A percentile compares a stretch with the other conserved stretches of the same genome.
phyloP scores from a whole-genome alignment of 2,888 invertebrate genomes.

The Leptinotarsa haldemani region DNA sequence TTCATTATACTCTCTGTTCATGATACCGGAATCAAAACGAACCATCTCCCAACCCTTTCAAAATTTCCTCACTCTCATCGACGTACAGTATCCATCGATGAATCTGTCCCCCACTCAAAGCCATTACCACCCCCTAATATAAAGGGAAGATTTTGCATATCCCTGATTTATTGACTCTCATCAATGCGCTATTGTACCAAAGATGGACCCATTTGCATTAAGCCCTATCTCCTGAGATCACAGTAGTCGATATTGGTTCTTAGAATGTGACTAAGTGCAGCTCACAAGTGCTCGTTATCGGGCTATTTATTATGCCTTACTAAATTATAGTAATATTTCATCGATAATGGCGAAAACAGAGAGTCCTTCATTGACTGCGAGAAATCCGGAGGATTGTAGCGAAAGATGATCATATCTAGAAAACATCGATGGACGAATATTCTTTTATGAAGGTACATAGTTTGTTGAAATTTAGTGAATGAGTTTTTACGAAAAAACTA shows the following conservation, averaged over 20 bases:
- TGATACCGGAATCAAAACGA: too few species aligned
- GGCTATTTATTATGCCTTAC: conserved; percentile 56
- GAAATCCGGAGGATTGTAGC: conserved; percentile 7
- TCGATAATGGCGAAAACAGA: conserved; percentile 50
- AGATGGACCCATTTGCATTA: conserved; percentile 65
- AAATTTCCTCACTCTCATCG: neutral
- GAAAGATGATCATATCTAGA: neutral
- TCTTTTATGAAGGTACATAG: neutral
- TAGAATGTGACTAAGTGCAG: conserved; percentile 50
- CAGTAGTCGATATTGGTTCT: conserved; percentile 54
- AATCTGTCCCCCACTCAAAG: conserved; percentile 36
- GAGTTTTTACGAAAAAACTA: too few species aligned
- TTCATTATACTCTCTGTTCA: too few species aligned
- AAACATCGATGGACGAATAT: neutral
- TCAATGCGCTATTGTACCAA: conserved; percentile 67
- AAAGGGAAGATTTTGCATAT: conserved; percentile 65
- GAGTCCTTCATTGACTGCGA: conserved; percentile 34
- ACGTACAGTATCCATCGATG: neutral
- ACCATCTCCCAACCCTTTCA: neutral
- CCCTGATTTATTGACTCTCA: conserved; percentile 71
- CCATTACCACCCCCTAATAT: conserved; percentile 60
- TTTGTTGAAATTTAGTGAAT: neutral
- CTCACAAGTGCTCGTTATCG: conserved; percentile 53
- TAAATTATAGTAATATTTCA: conserved; percentile 57
- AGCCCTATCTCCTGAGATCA: conserved; percentile 58